Base-by-base conservation (phyloP, 1,140 invertebrate species). In the Ceratina japonica region DNA sequence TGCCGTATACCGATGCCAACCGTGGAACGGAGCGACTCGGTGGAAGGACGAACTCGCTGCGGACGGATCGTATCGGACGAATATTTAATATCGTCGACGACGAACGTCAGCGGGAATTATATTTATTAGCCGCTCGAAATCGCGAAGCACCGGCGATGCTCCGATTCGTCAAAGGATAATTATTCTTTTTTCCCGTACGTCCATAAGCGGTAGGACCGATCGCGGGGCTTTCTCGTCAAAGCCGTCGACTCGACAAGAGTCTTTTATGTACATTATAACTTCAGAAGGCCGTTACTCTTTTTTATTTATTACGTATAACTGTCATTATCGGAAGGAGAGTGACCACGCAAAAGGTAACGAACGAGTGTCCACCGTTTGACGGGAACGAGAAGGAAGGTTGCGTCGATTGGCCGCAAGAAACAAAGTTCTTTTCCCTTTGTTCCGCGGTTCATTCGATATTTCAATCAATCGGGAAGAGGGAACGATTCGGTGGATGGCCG, bases 391-490 rank as follows among this genome's bases (percentile, higher is more conserved):
- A 10, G 37, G 37, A 44, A 44, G 37, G 37, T 44, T 56, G 68
- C 16, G 63, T 44, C 37, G 75, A 83, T 58, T 65, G 69, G 64
- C 8, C 27, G 44, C 18, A 13, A 66, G n/a, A 79, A 68, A 77
- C 78, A 84, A 84, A 84, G 81, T 51, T 15, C 31, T 8, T 54
- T 72, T 64, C 54, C 72, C 64, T 80, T 84, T 80, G 76, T 75
- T 70, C 37, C 61, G 16, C 27, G 27, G 1, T 68, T 72, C 52
- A 58, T 13, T 76, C 52, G 66, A 51, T 64, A 79, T 71, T 83
- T 61, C 58, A 54, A 69, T 72, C 49, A 52, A 44, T 44, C 37
- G 37, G 37, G 37, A 44, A 44, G 37, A 44, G 37, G 59, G 68
- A 68, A 49, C 54, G 59, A 44, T 44, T 73, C 49, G 68, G 62